A percentile compares a stretch with the other conserved stretches of the same genome.
These are phyloP conservation scores for Cerastis rubricosa DNA, from an alignment of 2,888 invertebrate species.

Conservation along the genomic window DNA sequence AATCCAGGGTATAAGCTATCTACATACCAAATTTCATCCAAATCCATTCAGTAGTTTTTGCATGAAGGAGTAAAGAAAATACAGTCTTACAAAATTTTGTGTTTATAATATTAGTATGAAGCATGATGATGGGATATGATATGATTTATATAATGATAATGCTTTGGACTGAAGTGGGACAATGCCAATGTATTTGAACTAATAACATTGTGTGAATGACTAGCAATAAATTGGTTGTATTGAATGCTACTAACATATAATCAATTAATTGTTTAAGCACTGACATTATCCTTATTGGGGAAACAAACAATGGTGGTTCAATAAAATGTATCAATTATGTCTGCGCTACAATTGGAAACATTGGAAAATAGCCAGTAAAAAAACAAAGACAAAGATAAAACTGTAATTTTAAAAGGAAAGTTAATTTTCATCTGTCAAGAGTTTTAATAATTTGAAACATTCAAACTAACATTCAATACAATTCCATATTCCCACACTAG, in stretches of 20 bases:
- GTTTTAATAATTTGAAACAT: neutral
- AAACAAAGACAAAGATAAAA: neutral
- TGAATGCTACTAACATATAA: constrained; percentile 11
- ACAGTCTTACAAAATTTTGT: too few relatives aligned
- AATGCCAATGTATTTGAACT: constrained; percentile 11
- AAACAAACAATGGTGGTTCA: neutral
- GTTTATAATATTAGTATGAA: too few relatives aligned
- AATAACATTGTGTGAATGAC: constrained; percentile 33
- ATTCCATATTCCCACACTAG: constrained; percentile 19
- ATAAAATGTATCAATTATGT: neutral
- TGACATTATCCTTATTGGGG: neutral
- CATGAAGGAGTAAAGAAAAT: too few relatives aligned
- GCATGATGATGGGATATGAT: too few relatives aligned
- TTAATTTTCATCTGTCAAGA: neutral
- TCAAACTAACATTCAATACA: neutral
- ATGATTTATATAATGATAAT: constrained; percentile 29
- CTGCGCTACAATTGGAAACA: neutral
- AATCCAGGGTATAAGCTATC: too few relatives aligned
- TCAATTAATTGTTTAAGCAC: constrained; percentile 19
- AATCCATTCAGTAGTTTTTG: too few relatives aligned
- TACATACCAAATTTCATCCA: too few relatives aligned
- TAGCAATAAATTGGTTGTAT: constrained; percentile 11
- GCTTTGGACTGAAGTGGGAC: constrained; percentile 7
- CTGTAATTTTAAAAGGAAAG: neutral
- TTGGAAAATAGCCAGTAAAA: neutral